Evolutionary conservation across 2,797 vertebrate genomes (phyloP).

Genomic region (Garrulus glandarius): DNA sequence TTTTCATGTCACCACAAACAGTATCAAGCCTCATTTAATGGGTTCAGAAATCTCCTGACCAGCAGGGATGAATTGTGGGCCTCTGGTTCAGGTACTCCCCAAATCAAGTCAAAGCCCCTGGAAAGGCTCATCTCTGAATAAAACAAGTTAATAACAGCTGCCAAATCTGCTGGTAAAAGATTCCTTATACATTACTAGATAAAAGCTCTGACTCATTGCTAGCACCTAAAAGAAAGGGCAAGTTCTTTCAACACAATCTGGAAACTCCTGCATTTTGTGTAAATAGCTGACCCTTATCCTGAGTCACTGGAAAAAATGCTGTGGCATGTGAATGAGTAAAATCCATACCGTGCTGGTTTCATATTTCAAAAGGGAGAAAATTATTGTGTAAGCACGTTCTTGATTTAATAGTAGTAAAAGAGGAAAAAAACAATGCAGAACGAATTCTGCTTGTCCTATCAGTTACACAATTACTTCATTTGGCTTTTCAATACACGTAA

Average conservation of each 20-base stretch:
- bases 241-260: constrained; percentile 71
- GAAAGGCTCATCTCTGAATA: background rate
- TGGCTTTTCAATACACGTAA: background rate
- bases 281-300: constrained; percentile 67
- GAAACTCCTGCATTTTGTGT: constrained; percentile 74
- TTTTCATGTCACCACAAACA: background rate
- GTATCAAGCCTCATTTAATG: background rate
- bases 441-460: background rate
- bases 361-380: constrained; percentile 58
- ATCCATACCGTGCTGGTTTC: constrained; percentile 45
- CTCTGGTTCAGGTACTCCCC: background rate
- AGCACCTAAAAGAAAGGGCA: constrained; percentile 59
- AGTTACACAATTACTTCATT: background rate
- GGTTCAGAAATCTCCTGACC: background rate
- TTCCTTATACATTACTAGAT: constrained; percentile 52
- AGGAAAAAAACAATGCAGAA: background rate
- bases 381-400: constrained; percentile 27
- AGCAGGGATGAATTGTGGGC: background rate
- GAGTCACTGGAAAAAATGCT: constrained; percentile 74
- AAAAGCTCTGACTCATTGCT: constrained; percentile 51
- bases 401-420: background rate
- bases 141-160: constrained; percentile 39
- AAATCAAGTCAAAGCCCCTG: background rate
- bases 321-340: constrained; percentile 68
- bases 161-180: constrained; percentile 45